phyloP scores from a whole-genome alignment of 1,140 invertebrate genomes.

The Muscidifurax raptorellus region DNA sequence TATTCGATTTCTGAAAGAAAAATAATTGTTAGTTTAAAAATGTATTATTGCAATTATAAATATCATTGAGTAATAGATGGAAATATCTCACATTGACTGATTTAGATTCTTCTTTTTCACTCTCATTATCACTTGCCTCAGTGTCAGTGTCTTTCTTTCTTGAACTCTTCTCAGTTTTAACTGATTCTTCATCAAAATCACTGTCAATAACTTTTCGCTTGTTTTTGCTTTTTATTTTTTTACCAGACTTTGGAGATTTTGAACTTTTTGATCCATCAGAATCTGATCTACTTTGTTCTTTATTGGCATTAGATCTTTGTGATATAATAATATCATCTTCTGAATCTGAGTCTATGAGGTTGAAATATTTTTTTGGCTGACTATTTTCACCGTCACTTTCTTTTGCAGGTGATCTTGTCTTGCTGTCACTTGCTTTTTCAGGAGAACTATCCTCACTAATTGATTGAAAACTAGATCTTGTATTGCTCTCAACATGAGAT shows the following conservation, averaged over 20 bases:
- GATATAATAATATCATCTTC: slow-evolving; percentile 45
- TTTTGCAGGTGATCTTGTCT: not conserved
- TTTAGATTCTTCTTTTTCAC: slow-evolving; percentile 13
- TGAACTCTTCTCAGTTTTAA: slow-evolving; percentile 12
- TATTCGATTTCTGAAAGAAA: slow-evolving; percentile 55
- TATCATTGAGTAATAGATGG: not conserved
- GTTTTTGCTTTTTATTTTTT: slow-evolving; percentile 21
- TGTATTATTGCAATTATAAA: slow-evolving; percentile 20
- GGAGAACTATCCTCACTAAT: slow-evolving; percentile 4
- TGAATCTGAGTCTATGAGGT: slow-evolving; percentile 46
- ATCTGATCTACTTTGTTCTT: not conserved
- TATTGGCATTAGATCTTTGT: slow-evolving; percentile 8
- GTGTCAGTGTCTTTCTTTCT: slow-evolving; percentile 35
- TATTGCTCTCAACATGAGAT: slow-evolving; percentile 24
- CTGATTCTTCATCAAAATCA: slow-evolving; percentile 49
- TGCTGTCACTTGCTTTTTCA: slow-evolving; percentile 14
- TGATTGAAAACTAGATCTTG: slow-evolving; percentile 13
- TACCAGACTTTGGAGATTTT: not conserved
- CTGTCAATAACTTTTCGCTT: slow-evolving; percentile 41
- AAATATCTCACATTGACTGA: slow-evolving; percentile 19
- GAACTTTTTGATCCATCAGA: not conserved
- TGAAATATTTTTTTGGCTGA: slow-evolving; percentile 39
- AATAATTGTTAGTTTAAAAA: not conserved
- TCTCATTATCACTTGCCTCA: slow-evolving; percentile 23
- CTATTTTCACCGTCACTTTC: not conserved